These are phyloP conservation scores for Tamias sibiricus DNA, from an alignment of 2,113 vertebrate species.

Conservation along the genomic window DNA sequence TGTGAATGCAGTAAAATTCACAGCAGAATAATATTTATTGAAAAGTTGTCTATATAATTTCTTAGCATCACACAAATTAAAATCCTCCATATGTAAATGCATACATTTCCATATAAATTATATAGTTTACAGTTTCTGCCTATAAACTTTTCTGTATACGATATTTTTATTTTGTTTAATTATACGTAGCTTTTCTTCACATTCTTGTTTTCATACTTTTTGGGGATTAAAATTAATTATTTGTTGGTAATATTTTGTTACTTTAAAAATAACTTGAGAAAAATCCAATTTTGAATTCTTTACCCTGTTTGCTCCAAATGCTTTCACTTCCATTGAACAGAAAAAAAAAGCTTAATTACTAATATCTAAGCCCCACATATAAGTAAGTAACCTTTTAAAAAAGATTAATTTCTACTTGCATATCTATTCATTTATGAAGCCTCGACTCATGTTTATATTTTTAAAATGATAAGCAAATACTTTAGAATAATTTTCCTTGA, in stretches of 20 bases:
- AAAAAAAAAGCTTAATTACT: not conserved
- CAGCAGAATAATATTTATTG: not conserved
- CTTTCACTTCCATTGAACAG: not conserved
- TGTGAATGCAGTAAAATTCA: not conserved
- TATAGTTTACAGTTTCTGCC: conserved; percentile 34
- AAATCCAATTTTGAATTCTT: conserved; percentile 40
- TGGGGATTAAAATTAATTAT: conserved; percentile 33
- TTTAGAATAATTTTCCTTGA: conserved; percentile 64
- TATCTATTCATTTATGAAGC: conserved; percentile 32
- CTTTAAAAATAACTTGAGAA: conserved; percentile 44
- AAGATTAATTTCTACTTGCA: not conserved
- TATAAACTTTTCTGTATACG: not conserved
- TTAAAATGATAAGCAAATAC: conserved; percentile 63
- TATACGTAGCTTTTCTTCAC: not conserved
- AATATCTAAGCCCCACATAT: not conserved
- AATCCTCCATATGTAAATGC: not conserved
- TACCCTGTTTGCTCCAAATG: not conserved
- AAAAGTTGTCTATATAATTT: not conserved
- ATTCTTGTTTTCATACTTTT: not conserved
- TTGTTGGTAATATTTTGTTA: conserved; percentile 21
- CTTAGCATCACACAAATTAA: not conserved
- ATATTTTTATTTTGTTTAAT: conserved; percentile 22
- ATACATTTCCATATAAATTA: not conserved
- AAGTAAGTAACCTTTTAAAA: conserved; percentile 10
- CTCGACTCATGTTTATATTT: conserved; percentile 50